Percentiles rank a stretch among this genome's conserved stretches.
Evolutionary conservation across 2,113 vertebrate species (phyloP).

Genomic region (Murina feae): DNA sequence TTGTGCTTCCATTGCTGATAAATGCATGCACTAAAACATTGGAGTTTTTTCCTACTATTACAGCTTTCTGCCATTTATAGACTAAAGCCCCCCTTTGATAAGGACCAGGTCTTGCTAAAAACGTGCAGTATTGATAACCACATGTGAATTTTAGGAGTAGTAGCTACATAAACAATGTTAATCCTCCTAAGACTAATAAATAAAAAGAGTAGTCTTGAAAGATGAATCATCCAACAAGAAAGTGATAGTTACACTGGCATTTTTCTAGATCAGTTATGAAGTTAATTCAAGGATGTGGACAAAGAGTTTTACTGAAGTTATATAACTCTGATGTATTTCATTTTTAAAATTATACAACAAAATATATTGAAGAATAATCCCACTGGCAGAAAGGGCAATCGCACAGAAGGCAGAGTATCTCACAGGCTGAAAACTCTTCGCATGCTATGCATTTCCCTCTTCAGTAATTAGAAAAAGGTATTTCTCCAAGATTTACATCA

Average conservation of each 20-base stretch:
- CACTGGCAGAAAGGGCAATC: not conserved
- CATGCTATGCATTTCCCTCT: constrained; percentile 40
- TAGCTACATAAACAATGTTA: not conserved
- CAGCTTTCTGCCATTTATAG: not conserved
- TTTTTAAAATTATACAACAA: constrained; percentile 37
- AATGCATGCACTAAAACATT: not conserved
- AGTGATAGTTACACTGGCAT: not conserved
- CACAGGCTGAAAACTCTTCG: constrained; percentile 64
- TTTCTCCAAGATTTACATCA: constrained; percentile 31
- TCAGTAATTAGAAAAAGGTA: constrained; percentile 50
- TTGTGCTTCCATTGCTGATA: not conserved
- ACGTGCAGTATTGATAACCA: not conserved
- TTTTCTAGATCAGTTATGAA: constrained; percentile 4
- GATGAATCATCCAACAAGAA: not conserved
- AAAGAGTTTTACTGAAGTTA: not conserved
- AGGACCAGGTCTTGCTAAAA: not conserved
- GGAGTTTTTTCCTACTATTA: not conserved
- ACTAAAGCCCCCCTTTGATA: not conserved
- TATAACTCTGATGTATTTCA: constrained; percentile 13
- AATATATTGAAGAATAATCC: not conserved
- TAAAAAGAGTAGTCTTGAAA: not conserved
- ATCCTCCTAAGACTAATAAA: not conserved
- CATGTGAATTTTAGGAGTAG: not conserved
- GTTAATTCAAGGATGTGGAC: not conserved
- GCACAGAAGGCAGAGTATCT: constrained; percentile 57